Conservation (phyloP, 2,113 vertebrate species). For the Sinocyclocheilus anshuiensis region DNA sequence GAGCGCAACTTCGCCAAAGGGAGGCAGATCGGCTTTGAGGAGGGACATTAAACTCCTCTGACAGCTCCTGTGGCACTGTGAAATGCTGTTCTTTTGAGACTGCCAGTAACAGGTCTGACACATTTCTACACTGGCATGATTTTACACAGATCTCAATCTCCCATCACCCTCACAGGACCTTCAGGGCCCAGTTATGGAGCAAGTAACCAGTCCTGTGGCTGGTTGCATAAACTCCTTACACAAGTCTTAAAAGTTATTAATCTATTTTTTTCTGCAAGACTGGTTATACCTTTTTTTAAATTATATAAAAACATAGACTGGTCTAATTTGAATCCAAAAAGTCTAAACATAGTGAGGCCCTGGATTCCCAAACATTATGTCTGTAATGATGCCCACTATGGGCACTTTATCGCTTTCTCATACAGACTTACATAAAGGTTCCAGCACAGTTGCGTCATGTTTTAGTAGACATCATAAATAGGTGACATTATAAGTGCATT, state of each 20-base stretch:
- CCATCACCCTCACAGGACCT: neutral
- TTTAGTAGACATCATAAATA: neutral
- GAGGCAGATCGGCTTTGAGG: neutral
- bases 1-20: neutral
- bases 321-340: too few relatives aligned
- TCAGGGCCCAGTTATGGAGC: neutral
- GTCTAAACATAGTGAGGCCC: neutral
- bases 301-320: too few relatives aligned
- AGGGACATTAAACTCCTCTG: conserved; percentile 17
- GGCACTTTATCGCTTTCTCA: neutral
- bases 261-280: too few relatives aligned
- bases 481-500: too few relatives aligned
- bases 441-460: neutral
- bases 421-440: neutral
- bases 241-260: too few relatives aligned
- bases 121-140: neutral
- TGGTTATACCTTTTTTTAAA: too few relatives aligned
- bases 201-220: neutral
- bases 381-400: neutral
- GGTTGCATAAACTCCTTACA: too few relatives aligned
- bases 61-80: neutral
- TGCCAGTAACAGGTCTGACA: neutral
- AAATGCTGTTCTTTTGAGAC: neutral
- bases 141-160: neutral
- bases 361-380: neutral